These are phyloP conservation scores for Sturnira hondurensis DNA, from an alignment of 2,113 vertebrate species.

Conservation along the genomic window DNA sequence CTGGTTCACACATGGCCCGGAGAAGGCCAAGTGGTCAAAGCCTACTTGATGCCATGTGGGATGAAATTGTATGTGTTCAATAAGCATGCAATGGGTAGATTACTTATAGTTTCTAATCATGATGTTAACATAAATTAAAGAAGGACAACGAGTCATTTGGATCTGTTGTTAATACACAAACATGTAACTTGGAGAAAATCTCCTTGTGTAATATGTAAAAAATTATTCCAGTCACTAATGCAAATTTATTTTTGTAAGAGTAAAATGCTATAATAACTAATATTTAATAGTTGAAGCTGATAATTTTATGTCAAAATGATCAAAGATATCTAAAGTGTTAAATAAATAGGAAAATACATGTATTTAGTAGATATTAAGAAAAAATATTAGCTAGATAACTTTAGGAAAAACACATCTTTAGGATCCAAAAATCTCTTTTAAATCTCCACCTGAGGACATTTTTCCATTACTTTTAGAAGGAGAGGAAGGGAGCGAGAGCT, in stretches of 20 bases:
- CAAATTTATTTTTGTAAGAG: constrained; percentile 3
- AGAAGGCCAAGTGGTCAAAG: background rate
- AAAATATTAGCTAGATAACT: background rate
- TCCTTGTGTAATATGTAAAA: background rate
- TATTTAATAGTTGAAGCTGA: background rate
- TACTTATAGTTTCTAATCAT: background rate
- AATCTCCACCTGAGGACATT: no score
- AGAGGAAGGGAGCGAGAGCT: no score
- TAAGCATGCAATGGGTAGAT: background rate
- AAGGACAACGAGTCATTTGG: background rate
- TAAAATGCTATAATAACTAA: background rate
- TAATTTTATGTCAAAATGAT: background rate
- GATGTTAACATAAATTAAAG: background rate
- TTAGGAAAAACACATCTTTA: background rate
- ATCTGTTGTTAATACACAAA: background rate
- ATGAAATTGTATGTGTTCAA: background rate
- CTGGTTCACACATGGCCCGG: background rate
- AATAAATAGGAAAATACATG: background rate
- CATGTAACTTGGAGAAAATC: background rate
- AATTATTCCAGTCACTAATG: background rate
- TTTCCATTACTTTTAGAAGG: no score
- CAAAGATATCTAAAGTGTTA: background rate
- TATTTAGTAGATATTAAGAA: background rate
- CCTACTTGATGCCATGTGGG: background rate
- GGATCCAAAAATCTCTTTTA: background rate